Evolutionary conservation across 2,888 invertebrate species (phyloP).

Genomic region (Diachrysia chrysitis): DNA sequence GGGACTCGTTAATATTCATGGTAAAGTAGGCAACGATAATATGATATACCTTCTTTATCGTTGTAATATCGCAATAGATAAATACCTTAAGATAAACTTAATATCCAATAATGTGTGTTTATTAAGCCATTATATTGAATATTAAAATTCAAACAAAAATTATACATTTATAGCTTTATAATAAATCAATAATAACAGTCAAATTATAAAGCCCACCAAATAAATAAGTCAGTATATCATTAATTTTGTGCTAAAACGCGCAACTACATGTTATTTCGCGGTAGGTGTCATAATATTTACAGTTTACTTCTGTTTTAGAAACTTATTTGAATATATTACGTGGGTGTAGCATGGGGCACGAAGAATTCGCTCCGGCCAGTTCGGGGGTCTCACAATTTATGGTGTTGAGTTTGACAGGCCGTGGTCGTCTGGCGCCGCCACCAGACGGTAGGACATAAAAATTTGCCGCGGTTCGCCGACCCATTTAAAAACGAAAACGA

Average conservation of each 20-base stretch:
- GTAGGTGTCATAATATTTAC: slow-evolving; percentile 32
- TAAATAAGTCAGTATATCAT: slow-evolving; percentile 17
- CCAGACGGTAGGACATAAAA: slow-evolving; percentile 42
- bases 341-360: slow-evolving; percentile 49
- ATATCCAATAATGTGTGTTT: not conserved
- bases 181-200: slow-evolving; percentile 26
- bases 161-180: slow-evolving; percentile 11
- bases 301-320: slow-evolving; percentile 44
- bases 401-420: slow-evolving; percentile 32
- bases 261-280: slow-evolving; percentile 19
- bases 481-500: slow-evolving; percentile 66
- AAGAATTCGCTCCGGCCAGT: slow-evolving; percentile 53
- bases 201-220: slow-evolving; percentile 5
- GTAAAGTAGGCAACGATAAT: not conserved
- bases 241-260: slow-evolving; percentile 15
- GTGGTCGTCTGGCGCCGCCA: slow-evolving; percentile 59
- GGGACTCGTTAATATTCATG: slow-evolving; percentile 1
- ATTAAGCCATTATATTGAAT: slow-evolving; percentile 8
- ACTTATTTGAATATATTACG: slow-evolving; percentile 47
- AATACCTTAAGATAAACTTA: slow-evolving; percentile 2
- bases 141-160: slow-evolving; percentile 22
- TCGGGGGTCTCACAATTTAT: slow-evolving; percentile 48
- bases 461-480: slow-evolving; percentile 46
- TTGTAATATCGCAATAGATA: not conserved
- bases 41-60: not conserved